These are phyloP conservation scores for Tangara arthus DNA, from an alignment of 2,797 vertebrate genomes.

Conservation along the genomic window DNA sequence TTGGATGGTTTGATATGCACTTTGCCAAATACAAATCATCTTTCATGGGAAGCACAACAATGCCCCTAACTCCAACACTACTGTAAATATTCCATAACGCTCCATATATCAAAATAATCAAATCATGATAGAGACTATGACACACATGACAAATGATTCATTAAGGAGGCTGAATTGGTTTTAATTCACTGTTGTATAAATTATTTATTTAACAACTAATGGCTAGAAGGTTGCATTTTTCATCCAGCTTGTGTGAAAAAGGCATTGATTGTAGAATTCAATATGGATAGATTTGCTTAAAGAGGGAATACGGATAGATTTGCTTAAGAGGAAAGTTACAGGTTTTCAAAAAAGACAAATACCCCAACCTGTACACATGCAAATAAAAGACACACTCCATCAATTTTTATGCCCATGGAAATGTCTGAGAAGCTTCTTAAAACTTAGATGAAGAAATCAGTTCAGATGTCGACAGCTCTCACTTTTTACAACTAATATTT, in stretches of 20 bases:
- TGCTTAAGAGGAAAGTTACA: background rate
- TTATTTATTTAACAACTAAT: background rate
- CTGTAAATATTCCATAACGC: background rate
- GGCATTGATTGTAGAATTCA: background rate
- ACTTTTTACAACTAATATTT: background rate
- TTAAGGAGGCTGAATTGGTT: background rate
- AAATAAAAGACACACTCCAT: background rate
- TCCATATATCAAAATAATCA: background rate
- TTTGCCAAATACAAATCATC: background rate
- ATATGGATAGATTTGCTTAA: background rate
- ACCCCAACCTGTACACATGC: accelerated
- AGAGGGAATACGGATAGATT: background rate
- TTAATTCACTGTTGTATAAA: background rate
- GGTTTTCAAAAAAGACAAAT: background rate
- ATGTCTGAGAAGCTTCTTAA: background rate
- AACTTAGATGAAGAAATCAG: background rate
- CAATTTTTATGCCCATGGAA: background rate
- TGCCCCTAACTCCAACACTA: background rate
- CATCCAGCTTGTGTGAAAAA: background rate
- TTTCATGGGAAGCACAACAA: background rate
- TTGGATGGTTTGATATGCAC: background rate
- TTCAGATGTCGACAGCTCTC: background rate
- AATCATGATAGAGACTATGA: background rate
- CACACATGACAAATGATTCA: background rate
- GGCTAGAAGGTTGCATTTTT: background rate